phyloP scores from a whole-genome alignment of 2,113 vertebrate species.

The Symphodus melops region DNA sequence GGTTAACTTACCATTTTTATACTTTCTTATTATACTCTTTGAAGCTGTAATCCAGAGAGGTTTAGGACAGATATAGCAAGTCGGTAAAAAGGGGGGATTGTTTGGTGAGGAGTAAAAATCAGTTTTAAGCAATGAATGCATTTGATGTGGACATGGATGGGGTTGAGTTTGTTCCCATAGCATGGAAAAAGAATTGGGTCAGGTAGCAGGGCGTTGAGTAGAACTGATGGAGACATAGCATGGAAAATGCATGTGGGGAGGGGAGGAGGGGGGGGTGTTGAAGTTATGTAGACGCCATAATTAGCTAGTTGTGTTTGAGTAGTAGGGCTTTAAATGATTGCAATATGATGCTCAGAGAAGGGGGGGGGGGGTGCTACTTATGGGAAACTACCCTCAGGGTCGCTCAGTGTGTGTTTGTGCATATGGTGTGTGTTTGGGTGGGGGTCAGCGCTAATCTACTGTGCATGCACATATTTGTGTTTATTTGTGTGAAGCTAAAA shows the following conservation, averaged over 20 bases:
- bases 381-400: conserved; percentile 51
- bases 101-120: not conserved
- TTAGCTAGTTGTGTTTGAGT: conserved; percentile 70
- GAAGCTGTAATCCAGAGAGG: not conserved
- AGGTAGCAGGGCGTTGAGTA: conserved; percentile 30
- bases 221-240: conserved; percentile 56
- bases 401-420: conserved; percentile 14
- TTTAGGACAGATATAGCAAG: conserved; percentile 3
- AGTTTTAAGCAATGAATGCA: conserved; percentile 41
- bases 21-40: not conserved
- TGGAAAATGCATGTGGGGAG: conserved; percentile 63
- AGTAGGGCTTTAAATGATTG: conserved; percentile 64
- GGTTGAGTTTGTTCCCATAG: too few relatives aligned
- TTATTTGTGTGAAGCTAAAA: conserved; percentile 33
- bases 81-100: conserved; percentile 17
- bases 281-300: conserved; percentile 71
- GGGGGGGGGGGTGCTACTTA: conserved; percentile 33
- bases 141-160: conserved; percentile 38
- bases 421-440: conserved; percentile 29
- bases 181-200: conserved; percentile 54
- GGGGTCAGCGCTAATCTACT: conserved; percentile 42
- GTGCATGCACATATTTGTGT: conserved; percentile 44
- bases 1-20: not conserved
- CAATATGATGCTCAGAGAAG: conserved; percentile 60
- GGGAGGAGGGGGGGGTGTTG: conserved; percentile 1